Conservation (phyloP, 1,140 invertebrate genomes). For the Brachystomella parvula region DNA sequence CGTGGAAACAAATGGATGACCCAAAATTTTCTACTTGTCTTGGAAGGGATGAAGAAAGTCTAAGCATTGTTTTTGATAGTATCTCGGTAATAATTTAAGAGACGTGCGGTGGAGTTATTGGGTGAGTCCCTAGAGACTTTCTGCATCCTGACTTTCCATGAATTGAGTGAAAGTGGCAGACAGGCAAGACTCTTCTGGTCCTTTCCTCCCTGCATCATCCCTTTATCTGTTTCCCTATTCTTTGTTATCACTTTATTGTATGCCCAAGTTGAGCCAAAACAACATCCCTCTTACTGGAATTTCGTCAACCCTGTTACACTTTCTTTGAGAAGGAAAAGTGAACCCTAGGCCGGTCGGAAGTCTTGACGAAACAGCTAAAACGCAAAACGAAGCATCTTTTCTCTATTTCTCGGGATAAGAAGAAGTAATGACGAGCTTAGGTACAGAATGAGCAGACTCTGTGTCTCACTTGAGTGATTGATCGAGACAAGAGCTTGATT, state of each 20-base stretch:
- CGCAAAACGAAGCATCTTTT: constrained; percentile 1
- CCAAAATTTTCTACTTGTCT: no score
- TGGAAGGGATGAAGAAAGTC: no score
- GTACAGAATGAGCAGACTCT: constrained; percentile 29
- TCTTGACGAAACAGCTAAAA: no score
- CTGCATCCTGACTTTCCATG: constrained; percentile 35
- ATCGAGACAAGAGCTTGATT: constrained; percentile 28
- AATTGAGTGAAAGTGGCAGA: constrained; percentile 35
- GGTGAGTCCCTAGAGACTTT: constrained; percentile 25
- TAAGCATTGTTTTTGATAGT: no score
- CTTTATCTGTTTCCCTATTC: constrained; percentile 11
- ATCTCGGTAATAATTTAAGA: constrained; percentile 36
- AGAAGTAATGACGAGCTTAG: neutral
- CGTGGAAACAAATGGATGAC: no score
- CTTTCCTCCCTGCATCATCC: neutral
- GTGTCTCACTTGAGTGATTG: constrained; percentile 31
- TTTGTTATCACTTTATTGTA: constrained; percentile 23
- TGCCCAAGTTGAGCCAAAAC: constrained; percentile 16
- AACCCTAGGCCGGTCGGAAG: no score
- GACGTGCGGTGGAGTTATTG: constrained; percentile 26
- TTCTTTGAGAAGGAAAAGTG: no score
- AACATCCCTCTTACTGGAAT: constrained; percentile 11
- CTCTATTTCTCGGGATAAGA: constrained; percentile 7
- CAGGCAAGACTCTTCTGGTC: constrained; percentile 32
- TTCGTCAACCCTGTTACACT: constrained; percentile 22